Evolutionary conservation across 2,113 vertebrate species (phyloP).

Genomic region (Salvator merianae): DNA sequence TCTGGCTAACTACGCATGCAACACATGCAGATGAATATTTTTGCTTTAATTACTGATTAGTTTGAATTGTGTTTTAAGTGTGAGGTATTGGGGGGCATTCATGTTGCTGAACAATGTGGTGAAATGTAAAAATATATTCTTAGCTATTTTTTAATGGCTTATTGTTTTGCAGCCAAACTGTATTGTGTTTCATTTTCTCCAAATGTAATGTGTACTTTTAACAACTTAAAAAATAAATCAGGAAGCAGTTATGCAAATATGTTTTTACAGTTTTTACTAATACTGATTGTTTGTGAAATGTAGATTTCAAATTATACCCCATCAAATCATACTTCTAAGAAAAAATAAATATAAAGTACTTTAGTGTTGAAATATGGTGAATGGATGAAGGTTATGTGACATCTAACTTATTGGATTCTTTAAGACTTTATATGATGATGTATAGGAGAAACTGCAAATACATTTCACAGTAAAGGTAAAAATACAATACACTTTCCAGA

Average conservation of each 20-base stretch:
- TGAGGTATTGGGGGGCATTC: neutral
- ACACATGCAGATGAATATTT: neutral
- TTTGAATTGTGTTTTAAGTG: constrained; percentile 5
- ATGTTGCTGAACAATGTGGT: neutral
- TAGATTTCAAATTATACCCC: neutral
- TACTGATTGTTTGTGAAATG: neutral
- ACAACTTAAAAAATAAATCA: too few relatives aligned
- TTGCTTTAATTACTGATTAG: neutral
- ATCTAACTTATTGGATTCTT: neutral
- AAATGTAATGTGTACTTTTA: neutral
- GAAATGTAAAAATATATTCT: neutral
- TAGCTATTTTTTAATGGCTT: neutral
- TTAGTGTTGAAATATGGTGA: too few relatives aligned
- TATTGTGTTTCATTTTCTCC: neutral
- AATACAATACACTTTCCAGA: neutral
- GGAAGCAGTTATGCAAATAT: too few relatives aligned
- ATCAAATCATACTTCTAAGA: too few relatives aligned
- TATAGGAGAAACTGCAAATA: neutral
- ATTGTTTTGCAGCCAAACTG: constrained; percentile 14
- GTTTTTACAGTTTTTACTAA: neutral
- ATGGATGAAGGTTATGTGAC: neutral
- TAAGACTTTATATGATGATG: neutral
- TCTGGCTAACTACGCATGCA: neutral
- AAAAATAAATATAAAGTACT: too few relatives aligned
- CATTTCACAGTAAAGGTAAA: neutral